Conservation (phyloP, 2,888 invertebrate species). For the Thyatira batis region DNA sequence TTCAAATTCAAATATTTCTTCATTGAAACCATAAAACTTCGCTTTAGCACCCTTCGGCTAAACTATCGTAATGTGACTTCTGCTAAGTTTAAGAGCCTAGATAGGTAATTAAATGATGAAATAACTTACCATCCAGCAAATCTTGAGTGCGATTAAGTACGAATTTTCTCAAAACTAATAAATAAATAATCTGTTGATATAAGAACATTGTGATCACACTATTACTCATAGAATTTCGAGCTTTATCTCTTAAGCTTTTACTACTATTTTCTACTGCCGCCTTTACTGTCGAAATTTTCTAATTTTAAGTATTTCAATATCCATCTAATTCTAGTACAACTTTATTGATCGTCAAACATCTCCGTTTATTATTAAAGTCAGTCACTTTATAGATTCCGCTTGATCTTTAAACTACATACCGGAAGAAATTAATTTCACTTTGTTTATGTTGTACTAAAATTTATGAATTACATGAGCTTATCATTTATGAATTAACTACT, state of each 20-base stretch:
- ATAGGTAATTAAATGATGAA: conserved; percentile 54
- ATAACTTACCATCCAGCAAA: conserved; percentile 16
- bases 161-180: conserved; percentile 14
- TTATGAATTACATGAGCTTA: conserved; percentile 64
- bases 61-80: conserved; percentile 53
- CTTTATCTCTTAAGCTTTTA: conserved; percentile 76
- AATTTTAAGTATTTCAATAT: conserved; percentile 19
- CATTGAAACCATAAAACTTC: conserved; percentile 62
- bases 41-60: conserved; percentile 69
- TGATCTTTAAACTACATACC: background rate
- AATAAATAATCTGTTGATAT: conserved; percentile 15
- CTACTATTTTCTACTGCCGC: conserved; percentile 69
- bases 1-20: conserved; percentile 55
- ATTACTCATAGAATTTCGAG: conserved; percentile 66
- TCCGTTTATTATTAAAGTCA: conserved; percentile 9
- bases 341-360: background rate
- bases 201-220: conserved; percentile 23
- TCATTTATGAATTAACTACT: conserved; percentile 69
- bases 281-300: conserved; percentile 66
- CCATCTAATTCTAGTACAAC: background rate
- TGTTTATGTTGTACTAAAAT: conserved; percentile 18
- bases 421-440: conserved; percentile 10
- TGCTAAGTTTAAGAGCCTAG: conserved; percentile 59
- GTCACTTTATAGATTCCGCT: conserved; percentile 3
- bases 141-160: conserved; percentile 4